Evolutionary conservation across 2,888 invertebrate genomes (phyloP).

Genomic region (Clepsis dumicolana): DNA sequence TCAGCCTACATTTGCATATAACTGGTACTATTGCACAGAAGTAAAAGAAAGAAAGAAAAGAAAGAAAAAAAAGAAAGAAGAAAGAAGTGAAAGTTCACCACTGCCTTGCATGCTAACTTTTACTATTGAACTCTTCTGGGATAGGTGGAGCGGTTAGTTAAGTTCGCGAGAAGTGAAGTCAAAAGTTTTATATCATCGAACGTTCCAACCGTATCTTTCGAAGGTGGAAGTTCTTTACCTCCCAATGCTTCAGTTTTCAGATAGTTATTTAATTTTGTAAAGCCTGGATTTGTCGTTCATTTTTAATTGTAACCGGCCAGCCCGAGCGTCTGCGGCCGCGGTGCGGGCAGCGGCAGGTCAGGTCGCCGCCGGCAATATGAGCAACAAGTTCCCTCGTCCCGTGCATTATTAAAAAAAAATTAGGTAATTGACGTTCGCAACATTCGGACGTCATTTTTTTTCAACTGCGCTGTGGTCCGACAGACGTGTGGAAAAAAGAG

Average conservation of each 20-base stretch:
- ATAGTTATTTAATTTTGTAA: not conserved
- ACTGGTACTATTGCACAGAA: too few relatives aligned
- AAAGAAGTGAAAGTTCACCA: not conserved
- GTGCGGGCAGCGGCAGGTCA: conserved; percentile 19
- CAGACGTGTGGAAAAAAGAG: conserved; percentile 12
- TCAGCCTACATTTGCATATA: too few relatives aligned
- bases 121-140: not conserved
- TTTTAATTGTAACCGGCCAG: conserved; percentile 27
- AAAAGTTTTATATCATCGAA: not conserved
- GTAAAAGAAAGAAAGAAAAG: too few relatives aligned
- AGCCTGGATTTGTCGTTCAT: not conserved
- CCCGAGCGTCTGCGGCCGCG: not conserved
- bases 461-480: not conserved
- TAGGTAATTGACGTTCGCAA: conserved; percentile 14
- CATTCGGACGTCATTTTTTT: conserved; percentile 7
- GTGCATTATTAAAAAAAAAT: conserved; percentile 32
- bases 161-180: not conserved
- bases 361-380: conserved; percentile 20
- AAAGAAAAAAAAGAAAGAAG: too few relatives aligned
- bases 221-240: too few relatives aligned
- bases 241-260: too few relatives aligned
- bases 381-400: conserved; percentile 30
- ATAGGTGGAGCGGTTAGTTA: not conserved
- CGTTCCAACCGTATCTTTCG: too few relatives aligned
- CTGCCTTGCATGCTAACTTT: not conserved